Percentiles rank a stretch among this genome's conserved stretches.
Evolutionary conservation across 2,888 invertebrate species (phyloP).

Genomic region (Dicycla oo): DNA sequence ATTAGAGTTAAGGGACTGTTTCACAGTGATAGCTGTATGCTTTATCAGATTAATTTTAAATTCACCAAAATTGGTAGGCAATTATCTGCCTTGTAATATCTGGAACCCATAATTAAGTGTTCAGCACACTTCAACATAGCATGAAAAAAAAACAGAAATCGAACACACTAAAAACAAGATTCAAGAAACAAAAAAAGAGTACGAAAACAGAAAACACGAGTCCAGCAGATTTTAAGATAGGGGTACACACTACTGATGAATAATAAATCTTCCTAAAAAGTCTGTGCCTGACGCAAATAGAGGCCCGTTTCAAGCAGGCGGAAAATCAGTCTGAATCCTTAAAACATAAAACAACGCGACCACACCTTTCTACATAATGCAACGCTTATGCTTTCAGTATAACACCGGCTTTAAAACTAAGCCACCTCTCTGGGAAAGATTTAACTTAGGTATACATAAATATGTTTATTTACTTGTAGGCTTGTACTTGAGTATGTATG

Average conservation of each 20-base stretch:
- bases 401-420: conserved; percentile 30
- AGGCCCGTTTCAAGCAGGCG: background rate
- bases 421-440: conserved; percentile 20
- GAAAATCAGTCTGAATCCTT: conserved; percentile 13
- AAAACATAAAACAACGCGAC: conserved; percentile 26
- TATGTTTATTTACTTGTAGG: conserved; percentile 16
- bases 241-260: conserved; percentile 13
- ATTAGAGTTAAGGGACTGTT: conserved; percentile 8
- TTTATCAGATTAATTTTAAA: no score
- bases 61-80: background rate
- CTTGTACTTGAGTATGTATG: conserved; percentile 13
- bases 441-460: background rate
- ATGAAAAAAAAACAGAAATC: background rate
- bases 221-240: conserved; percentile 6
- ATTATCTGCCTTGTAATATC: no score
- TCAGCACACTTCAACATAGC: background rate
- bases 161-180: background rate
- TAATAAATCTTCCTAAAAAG: conserved; percentile 23
- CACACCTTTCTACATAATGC: background rate
- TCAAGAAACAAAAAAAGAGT: background rate
- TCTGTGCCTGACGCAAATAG: conserved; percentile 9
- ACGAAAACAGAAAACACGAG: background rate
- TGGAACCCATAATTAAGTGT: no score
- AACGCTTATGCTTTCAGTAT: conserved; percentile 10
- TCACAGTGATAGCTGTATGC: background rate